Percentiles rank a stretch among this genome's conserved stretches.
These are phyloP conservation scores for Papilio dardanus DNA, from an alignment of 1,140 invertebrate genomes.

Conservation along the genomic window DNA sequence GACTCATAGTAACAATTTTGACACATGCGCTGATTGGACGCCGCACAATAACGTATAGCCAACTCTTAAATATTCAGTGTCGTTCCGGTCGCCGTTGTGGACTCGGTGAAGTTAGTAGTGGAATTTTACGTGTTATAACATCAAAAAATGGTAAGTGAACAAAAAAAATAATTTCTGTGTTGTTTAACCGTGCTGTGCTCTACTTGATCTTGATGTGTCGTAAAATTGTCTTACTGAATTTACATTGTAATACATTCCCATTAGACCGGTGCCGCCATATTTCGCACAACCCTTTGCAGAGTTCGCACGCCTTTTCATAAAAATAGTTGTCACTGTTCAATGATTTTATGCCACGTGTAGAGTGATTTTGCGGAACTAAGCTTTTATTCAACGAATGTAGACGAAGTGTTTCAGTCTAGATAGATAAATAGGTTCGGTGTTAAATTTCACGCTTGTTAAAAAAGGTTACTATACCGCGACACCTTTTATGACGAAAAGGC, in stretches of 20 bases:
- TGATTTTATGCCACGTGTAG: slow-evolving; percentile 81
- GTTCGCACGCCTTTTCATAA: slow-evolving; percentile 76
- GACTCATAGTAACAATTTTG: slow-evolving; percentile 66
- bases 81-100: slow-evolving; percentile 80
- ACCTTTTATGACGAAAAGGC: slow-evolving; percentile 69
- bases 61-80: slow-evolving; percentile 77
- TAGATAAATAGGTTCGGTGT: slow-evolving; percentile 56
- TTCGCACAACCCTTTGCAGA: slow-evolving; percentile 72
- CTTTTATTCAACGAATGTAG: neutral
- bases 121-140: slow-evolving; percentile 79
- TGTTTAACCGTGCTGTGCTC: slow-evolving; percentile 59
- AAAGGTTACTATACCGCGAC: slow-evolving; percentile 67
- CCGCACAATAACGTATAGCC: slow-evolving; percentile 67
- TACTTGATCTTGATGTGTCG: slow-evolving; percentile 44
- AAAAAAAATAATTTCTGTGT: slow-evolving; percentile 68
- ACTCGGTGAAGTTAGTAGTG: slow-evolving; percentile 80
- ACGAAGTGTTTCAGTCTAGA: neutral
- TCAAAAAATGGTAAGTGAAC: slow-evolving; percentile 81
- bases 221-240: slow-evolving; percentile 54
- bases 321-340: slow-evolving; percentile 78
- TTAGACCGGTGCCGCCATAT: slow-evolving; percentile 78
- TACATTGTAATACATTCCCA: slow-evolving; percentile 51
- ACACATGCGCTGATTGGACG: slow-evolving; percentile 79
- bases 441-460: slow-evolving; percentile 76
- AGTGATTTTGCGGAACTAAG: slow-evolving; percentile 53